These are phyloP conservation scores for Chrysina gloriosa DNA, from an alignment of 2,888 invertebrate genomes.

Conservation along the genomic window DNA sequence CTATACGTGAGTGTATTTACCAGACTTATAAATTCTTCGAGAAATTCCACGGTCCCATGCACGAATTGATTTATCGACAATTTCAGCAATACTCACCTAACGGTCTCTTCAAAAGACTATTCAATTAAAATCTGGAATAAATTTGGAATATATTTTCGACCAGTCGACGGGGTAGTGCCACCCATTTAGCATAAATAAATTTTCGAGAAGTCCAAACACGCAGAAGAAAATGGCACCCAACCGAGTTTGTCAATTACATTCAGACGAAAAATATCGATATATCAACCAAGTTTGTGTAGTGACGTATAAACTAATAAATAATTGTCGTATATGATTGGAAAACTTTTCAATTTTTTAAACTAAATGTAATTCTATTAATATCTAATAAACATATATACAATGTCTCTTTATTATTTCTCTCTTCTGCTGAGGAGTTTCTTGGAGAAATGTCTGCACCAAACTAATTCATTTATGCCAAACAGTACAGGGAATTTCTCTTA, in stretches of 20 bases:
- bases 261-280: slow-evolving; percentile 7
- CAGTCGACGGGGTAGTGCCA: slow-evolving; percentile 21
- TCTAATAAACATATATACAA: too few relatives aligned
- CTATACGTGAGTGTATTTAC: slow-evolving; percentile 29
- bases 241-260: slow-evolving; percentile 38
- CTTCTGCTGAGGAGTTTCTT: too few relatives aligned
- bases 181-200: slow-evolving; percentile 38
- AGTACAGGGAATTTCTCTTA: too few relatives aligned
- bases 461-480: too few relatives aligned
- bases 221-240: slow-evolving; percentile 14
- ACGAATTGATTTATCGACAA: slow-evolving; percentile 40
- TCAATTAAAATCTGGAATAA: slow-evolving; percentile 41
- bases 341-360: too few relatives aligned
- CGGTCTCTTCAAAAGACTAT: slow-evolving; percentile 34
- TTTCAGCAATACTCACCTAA: slow-evolving; percentile 35
- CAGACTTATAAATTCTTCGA: slow-evolving; percentile 30
- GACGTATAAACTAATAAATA: too few relatives aligned
- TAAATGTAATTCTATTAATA: too few relatives aligned
- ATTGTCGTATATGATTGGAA: too few relatives aligned
- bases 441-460: too few relatives aligned
- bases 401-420: too few relatives aligned
- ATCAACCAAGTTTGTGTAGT: too few relatives aligned
- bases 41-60: slow-evolving; percentile 22
- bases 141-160: slow-evolving; percentile 38
- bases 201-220: slow-evolving; percentile 17